Evolutionary conservation across 2,797 vertebrate genomes (phyloP), one percentile per base, ranked within the genome.

Genomic region (Xyrichtys novacula): DNA sequence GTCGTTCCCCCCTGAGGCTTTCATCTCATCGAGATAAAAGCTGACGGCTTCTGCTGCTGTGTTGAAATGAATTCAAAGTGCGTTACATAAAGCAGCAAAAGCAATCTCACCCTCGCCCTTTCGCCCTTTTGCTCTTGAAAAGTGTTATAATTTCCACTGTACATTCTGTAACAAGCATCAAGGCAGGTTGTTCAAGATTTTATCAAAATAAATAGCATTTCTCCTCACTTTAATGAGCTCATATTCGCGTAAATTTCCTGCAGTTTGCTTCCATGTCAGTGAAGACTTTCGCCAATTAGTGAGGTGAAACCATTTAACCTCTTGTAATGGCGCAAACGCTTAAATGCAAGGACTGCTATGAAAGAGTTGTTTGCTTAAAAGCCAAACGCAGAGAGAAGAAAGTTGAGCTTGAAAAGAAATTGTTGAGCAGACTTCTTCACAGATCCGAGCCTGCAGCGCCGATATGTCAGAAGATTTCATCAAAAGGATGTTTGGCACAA

Each of bases 301-400:
- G 85, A 49, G 85, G 84, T 89, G 88, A 93, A 94, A 95, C 87
- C 89, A 87, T 93, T 92, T 92, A 93, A 94, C 92, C 92, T 91
- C 91, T 80, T 80, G 82, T 43, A 3, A 34, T 44, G 39, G 23
- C 8, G 29, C 40, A 46, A 72, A 39, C n/a, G 20, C 64, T 59
- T 72, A 58, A 77, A 66, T 2, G 8, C 28, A 50, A 55, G 50
- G 59, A 42, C 46, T 29, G 14, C 58, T 23, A 58, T 54, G 53
- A 62, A 76, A 83, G 68, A 48, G 38, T 53, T 56, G 38, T 77
- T 74, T 61, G 57, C 71, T 60, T 53, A 44, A 78, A 73, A 73
- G 65, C 40, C 20, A 7, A 44, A 65, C 64, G 56, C 2, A 47
- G 58, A 71, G 61, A 65, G 39, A 63, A 26, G 49, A 10, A 72